phyloP scores from a whole-genome alignment of 1,140 invertebrate species.

The Drosophila simulans region DNA sequence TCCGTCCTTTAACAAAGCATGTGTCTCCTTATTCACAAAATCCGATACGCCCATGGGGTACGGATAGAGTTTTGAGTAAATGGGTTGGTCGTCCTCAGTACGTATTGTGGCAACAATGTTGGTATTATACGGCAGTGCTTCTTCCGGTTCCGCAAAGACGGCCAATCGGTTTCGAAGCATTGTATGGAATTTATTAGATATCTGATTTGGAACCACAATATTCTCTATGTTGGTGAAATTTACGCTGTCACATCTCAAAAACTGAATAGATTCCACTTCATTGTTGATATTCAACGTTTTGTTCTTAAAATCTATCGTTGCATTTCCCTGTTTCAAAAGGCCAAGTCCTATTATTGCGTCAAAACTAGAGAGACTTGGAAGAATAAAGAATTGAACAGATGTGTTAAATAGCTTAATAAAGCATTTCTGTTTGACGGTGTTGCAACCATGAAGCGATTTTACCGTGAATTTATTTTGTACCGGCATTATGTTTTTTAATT shows the following conservation, averaged over 20 bases:
- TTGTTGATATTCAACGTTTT: not conserved
- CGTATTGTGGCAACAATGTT: not conserved
- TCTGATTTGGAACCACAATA: constrained; percentile 1
- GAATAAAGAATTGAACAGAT: no score
- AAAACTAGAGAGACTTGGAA: no score
- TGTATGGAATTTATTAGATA: not conserved
- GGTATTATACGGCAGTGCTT: not conserved
- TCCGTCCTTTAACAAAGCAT: constrained; percentile 2
- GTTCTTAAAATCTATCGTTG: not conserved
- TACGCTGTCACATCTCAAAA: not conserved
- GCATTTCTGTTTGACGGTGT: not conserved
- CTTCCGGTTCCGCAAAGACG: not conserved
- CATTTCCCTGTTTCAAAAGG: not conserved
- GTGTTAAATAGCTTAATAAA: no score
- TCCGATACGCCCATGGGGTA: not conserved
- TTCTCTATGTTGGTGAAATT: not conserved
- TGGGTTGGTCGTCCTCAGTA: not conserved
- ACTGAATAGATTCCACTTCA: not conserved
- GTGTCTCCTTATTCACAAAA: not conserved
- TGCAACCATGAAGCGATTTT: no score
- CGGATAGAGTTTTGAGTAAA: not conserved
- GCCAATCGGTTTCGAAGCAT: not conserved
- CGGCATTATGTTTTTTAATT: no score
- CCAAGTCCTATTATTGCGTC: no score
- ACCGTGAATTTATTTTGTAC: no score